These are phyloP conservation scores for Phalangium opilio DNA, from an alignment of 2,888 invertebrate genomes.

Conservation along the genomic window DNA sequence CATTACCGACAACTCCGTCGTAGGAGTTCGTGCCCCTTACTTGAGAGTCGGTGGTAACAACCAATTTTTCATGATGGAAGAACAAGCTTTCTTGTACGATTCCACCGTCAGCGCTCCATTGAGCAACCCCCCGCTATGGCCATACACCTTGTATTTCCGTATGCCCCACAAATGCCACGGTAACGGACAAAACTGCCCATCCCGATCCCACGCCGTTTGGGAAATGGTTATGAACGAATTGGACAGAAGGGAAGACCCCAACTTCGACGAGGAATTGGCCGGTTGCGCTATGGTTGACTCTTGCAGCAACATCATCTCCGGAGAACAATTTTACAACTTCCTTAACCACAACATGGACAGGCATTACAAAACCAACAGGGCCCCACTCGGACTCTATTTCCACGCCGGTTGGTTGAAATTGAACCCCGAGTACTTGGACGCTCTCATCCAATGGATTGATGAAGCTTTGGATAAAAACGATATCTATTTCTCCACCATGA, in stretches of 20 bases:
- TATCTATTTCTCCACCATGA: conserved; percentile 88
- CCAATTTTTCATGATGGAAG: conserved; percentile 93
- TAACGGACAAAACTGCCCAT: conserved; percentile 80
- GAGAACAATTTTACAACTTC: conserved; percentile 88
- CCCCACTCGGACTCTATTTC: conserved; percentile 77
- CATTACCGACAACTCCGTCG: conserved; percentile 78
- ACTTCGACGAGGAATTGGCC: conserved; percentile 79
- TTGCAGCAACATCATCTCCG: conserved; percentile 77
- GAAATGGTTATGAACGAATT: conserved; percentile 93
- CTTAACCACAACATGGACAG: conserved; percentile 83
- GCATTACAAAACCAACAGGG: conserved; percentile 71
- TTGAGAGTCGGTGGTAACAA: conserved; percentile 81
- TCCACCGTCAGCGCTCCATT: conserved; percentile 83
- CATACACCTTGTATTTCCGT: conserved; percentile 88
- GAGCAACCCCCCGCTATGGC: conserved; percentile 84
- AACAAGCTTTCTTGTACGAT: conserved; percentile 86
- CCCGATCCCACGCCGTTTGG: conserved; percentile 72
- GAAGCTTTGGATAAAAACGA: conserved; percentile 75
- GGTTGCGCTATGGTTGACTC: conserved; percentile 89
- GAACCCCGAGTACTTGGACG: conserved; percentile 79
- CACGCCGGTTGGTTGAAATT: conserved; percentile 86
- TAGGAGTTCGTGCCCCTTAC: conserved; percentile 74
- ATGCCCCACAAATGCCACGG: conserved; percentile 63
- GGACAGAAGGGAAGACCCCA: conserved; percentile 81
- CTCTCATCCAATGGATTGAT: conserved; percentile 85